phyloP scores from a whole-genome alignment of 2,113 vertebrate species.

The Phalacrocorax brasilianus region DNA sequence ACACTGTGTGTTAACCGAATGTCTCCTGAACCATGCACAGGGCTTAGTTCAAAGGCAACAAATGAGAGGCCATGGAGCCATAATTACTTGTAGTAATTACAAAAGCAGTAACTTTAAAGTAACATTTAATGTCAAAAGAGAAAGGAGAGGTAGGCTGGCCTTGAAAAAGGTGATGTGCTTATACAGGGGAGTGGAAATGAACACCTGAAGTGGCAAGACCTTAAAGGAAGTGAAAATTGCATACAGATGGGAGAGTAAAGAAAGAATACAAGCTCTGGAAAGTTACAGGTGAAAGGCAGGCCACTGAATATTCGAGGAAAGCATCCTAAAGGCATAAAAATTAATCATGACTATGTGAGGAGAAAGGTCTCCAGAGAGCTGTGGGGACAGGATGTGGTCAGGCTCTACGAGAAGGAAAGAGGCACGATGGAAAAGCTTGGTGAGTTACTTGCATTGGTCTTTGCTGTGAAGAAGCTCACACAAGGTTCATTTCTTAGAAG shows the following conservation, averaged over 20 bases:
- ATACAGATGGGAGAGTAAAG: background rate
- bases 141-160: background rate
- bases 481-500: background rate
- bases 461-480: background rate
- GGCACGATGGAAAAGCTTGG: background rate
- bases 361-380: background rate
- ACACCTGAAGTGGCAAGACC: background rate
- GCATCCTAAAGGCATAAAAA: background rate
- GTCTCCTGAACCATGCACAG: accelerated
- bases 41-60: background rate
- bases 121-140: background rate
- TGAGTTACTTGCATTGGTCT: background rate
- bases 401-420: background rate
- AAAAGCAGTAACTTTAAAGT: background rate
- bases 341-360: background rate
- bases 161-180: background rate
- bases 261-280: background rate
- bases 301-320: background rate
- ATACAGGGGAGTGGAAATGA: background rate
- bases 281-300: background rate
- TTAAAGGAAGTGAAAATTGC: background rate
- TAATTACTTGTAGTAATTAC: background rate
- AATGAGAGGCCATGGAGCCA: background rate
- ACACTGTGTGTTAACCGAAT: accelerated
- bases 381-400: background rate